Evolutionary conservation across 2,888 invertebrate genomes (phyloP), one percentile per base, ranked within the genome.

Genomic region (Kryphioiulus occultus): DNA sequence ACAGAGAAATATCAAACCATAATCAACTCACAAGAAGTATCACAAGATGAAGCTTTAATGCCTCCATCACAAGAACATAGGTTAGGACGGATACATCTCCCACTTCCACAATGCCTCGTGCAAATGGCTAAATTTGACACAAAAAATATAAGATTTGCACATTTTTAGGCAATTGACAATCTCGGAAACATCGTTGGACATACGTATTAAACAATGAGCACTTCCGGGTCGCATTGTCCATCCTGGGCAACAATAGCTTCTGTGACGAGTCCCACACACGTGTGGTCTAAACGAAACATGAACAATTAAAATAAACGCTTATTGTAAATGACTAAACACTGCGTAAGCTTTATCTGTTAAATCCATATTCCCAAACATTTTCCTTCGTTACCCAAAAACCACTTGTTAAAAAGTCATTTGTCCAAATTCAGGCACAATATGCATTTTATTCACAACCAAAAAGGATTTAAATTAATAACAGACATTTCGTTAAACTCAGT

Each of bases 171-270:
- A 9, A 5, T 3, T 39, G 39, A 39, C 3, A 39, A 39, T 17
- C 47, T 59, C 0, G 22, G 39, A 10, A 53, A 19, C 35, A 85
- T 22, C 53, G 32, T 26, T 32, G 85, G 92, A 95, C 96, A 95
- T 94, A 97, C 96, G 96, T 90, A 96, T 95, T 91, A 96, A 94
- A 92, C 97, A 97, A 86, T 96, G 93, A 89, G 95, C 94, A 68
- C 95, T 94, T 90, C 95, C 94, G 5, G 94, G 94, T 90, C 95
- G 95, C 90, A 94, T 94, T 26, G 94, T 94, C 97, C 97, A 97
- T 19, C 97, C 97, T 2, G 96, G 95, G 92, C 97, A 97, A 92
- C 97, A 97, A 92, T 95, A 95, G 91, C 94, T 95, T 91, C 94
- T 94, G 91, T 94, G 94, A 90, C 95, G 93, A 89, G 95, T 94